phyloP scores from a whole-genome alignment of 2,888 invertebrate genomes.

The Cyaniris semiargus region DNA sequence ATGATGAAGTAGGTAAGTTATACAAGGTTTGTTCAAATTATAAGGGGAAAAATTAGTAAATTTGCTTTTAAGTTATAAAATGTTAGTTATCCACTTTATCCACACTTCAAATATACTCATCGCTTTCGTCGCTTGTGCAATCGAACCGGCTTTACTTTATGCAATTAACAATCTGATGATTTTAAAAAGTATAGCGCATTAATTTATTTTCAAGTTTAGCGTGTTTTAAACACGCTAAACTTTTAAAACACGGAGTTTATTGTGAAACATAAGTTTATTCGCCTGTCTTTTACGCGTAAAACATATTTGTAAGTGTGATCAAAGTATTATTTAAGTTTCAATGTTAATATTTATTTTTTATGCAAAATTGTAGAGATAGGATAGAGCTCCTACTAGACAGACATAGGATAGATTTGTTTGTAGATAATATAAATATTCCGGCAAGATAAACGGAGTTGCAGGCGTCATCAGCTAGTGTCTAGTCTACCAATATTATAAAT shows the following conservation, averaged over 20 bases:
- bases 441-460: background rate
- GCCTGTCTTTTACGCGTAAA: background rate
- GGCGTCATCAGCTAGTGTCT: no score
- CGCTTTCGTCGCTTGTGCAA: conserved; percentile 2
- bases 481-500: no score
- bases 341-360: no score
- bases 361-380: no score
- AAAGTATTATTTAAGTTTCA: background rate
- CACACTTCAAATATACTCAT: background rate
- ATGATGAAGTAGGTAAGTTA: no score
- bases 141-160: background rate
- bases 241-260: background rate
- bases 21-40: no score
- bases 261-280: background rate
- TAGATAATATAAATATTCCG: background rate
- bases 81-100: no score
- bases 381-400: background rate
- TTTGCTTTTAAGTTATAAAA: no score
- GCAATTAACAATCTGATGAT: background rate
- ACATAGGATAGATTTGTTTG: background rate
- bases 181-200: conserved; percentile 9
- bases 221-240: background rate
- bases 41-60: no score
- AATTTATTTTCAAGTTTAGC: background rate
- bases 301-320: background rate